A percentile compares a stretch with the other conserved stretches of the same genome.
Conservation (phyloP, 2,888 invertebrate species). For the Lepetodrilus schrolli region DNA sequence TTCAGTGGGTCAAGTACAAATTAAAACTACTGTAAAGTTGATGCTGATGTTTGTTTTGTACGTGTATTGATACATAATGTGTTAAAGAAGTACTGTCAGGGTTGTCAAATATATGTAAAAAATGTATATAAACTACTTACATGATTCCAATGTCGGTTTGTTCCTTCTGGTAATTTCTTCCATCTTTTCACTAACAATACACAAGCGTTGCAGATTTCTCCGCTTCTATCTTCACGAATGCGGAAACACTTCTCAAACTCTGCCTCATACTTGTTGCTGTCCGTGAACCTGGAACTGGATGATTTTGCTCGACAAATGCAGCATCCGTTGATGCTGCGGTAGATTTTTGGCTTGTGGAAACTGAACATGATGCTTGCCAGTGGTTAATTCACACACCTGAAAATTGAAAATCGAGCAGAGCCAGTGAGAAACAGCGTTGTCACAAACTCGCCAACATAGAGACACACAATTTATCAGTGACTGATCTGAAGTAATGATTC, state of each 20-base stretch:
- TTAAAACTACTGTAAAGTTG: too few species aligned
- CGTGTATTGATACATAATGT: too few species aligned
- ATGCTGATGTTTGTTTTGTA: not conserved
- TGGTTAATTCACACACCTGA: conserved; percentile 23
- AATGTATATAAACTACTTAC: conserved; percentile 56
- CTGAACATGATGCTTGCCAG: conserved; percentile 81
- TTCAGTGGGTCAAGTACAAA: too few species aligned
- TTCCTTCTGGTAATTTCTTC: conserved; percentile 73
- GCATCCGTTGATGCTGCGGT: conserved; percentile 83
- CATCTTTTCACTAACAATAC: conserved; percentile 88
- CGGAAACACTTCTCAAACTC: conserved; percentile 86
- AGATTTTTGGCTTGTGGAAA: conserved; percentile 90
- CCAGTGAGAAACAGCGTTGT: not conserved
- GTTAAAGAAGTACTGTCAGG: not conserved
- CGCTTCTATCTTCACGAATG: conserved; percentile 83
- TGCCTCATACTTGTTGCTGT: conserved; percentile 87
- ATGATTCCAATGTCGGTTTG: conserved; percentile 71
- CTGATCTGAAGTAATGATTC: too few species aligned
- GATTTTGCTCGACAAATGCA: conserved; percentile 92
- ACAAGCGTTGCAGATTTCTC: conserved; percentile 91
- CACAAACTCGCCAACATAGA: too few species aligned
- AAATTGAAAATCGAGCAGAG: not conserved
- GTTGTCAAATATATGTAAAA: not conserved
- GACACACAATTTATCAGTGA: too few species aligned
- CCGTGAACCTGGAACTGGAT: conserved; percentile 86